Conservation (phyloP, 1,140 invertebrate genomes). For the Hylaeus volcanicus region DNA sequence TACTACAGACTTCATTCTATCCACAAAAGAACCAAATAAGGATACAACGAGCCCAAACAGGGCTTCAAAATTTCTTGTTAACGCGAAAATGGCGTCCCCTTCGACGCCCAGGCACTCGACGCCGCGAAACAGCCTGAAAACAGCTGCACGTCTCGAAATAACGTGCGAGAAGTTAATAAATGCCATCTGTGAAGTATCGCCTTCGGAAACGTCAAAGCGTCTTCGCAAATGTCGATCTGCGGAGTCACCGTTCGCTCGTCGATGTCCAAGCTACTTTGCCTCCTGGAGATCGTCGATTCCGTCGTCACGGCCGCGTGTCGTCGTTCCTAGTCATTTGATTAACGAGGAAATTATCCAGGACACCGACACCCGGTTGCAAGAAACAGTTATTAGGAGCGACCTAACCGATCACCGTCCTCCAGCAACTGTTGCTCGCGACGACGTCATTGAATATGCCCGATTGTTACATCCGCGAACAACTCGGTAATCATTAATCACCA, state of each 20-base stretch:
- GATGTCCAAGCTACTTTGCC: background rate
- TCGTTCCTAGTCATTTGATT: slow-evolving; percentile 37
- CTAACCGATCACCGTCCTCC: background rate
- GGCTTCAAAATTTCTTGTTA: background rate
- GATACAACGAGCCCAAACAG: background rate
- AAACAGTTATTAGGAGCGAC: background rate
- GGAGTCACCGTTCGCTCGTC: background rate
- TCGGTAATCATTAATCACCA: slow-evolving; percentile 39
- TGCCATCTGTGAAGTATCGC: slow-evolving; percentile 49
- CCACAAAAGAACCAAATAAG: too few relatives aligned
- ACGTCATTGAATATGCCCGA: slow-evolving; percentile 6
- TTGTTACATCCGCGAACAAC: slow-evolving; percentile 38
- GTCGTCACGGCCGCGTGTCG: slow-evolving; percentile 15
- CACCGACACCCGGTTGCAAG: slow-evolving; percentile 21
- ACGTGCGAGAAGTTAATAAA: slow-evolving; percentile 45
- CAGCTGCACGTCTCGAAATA: slow-evolving; percentile 46
- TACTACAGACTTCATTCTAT: too few relatives aligned
- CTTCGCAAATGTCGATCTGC: slow-evolving; percentile 39
- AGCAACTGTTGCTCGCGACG: background rate
- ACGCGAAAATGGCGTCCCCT: background rate
- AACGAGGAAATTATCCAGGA: slow-evolving; percentile 32
- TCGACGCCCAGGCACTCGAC: background rate
- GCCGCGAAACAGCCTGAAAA: background rate
- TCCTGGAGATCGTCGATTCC: slow-evolving; percentile 18
- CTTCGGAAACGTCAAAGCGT: slow-evolving; percentile 31